Base-by-base conservation (phyloP, 1,140 invertebrate species). In the Odontomachus brunneus region DNA sequence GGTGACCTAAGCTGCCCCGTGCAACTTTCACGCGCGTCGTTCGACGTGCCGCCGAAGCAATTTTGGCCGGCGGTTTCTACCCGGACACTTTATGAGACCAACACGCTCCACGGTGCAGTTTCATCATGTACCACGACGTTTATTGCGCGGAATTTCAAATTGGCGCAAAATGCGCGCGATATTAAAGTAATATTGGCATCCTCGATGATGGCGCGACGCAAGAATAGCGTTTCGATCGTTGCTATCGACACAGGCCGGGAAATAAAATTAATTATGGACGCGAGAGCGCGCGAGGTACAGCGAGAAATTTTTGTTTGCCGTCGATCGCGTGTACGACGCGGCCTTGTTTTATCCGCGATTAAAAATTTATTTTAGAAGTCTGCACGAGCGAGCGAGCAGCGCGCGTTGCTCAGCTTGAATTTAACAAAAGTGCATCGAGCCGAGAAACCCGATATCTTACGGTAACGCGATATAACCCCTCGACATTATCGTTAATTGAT, bases 181-280 rank as follows among this genome's bases (percentile, higher is more conserved):
- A 78, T 80, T 80, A 80, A 69, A 80, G 75, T 80, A 80, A 80
- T 80, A 69, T 80, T 71, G 75, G 75, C 75, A 80, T 80, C 69
- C 51, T 71, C 53, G 75, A 57, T 78, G 75, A 78, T 26, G 75
- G 63, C 63, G 75, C 29, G 66, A 71, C 51, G 66, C 33, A 71
- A 80, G 75, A 71, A 69, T 71, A 59, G 75, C 65, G 53, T 59
- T 57, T 38, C 65, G 44, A 57, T 69, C 65, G 75, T 80, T 51
- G 65, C 51, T 57, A 24, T 22, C 65, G 75, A 69, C 33, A 7
- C 0, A n/a, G n/a, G 75, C 33, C 69, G 65, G 65, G 38, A 71
- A 80, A 80, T 51, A 55, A 71, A 80, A 80, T 80, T 80, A 80
- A 80, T 80, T 80, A 57, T 71, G 17, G 71, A 71, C 29, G n/a